Evolutionary conservation across 1,140 invertebrate species (phyloP), one percentile per base, ranked within the genome.

Genomic region (Pogonomyrmex barbatus): DNA sequence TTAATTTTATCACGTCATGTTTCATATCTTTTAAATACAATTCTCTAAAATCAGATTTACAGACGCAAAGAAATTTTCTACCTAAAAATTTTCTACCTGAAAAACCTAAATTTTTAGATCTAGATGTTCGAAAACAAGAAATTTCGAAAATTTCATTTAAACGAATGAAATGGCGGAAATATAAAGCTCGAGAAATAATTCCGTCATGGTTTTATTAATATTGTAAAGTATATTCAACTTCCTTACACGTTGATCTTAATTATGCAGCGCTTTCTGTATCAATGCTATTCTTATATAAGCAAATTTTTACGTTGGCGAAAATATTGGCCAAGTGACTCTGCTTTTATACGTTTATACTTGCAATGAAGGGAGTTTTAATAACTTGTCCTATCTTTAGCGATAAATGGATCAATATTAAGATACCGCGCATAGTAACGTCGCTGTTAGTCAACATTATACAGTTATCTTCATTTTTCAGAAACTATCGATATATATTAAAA

Each of bases 391-490:
- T 63, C 58, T 33, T 62, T 63, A 24, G n/a, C 10, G 6, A 39
- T 36, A 50, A 86, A 65, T 58, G 30, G n/a, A 87, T 87, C 71
- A 42, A 68, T 68, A 45, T 52, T 10, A 17, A 63, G 17, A 14
- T 54, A 24, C 54, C 47, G 39, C 47, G 42, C 65, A 8, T 50
- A 47, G 10, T 12, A 24, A n/a, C 9, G 6, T 17, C 8, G 14
- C 8, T 14, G 54, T 42, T 54, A 65, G 65, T 78, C n/a, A 36
- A 14, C 8, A 45, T 24, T 10, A 39, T n/a, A 36, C n/a, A 78
- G 10, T 8, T 76, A 45, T 33, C 17, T 60, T 62, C 4, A 14
- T 50, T 54, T 52, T 52, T 39, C 33, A 54, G 42, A 39, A 62
- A 62, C 39, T n/a, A 39, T 42, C 2, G n/a, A 8, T 10, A 12